phyloP scores from a whole-genome alignment of 2,113 vertebrate genomes.

The Lathamus discolor region DNA sequence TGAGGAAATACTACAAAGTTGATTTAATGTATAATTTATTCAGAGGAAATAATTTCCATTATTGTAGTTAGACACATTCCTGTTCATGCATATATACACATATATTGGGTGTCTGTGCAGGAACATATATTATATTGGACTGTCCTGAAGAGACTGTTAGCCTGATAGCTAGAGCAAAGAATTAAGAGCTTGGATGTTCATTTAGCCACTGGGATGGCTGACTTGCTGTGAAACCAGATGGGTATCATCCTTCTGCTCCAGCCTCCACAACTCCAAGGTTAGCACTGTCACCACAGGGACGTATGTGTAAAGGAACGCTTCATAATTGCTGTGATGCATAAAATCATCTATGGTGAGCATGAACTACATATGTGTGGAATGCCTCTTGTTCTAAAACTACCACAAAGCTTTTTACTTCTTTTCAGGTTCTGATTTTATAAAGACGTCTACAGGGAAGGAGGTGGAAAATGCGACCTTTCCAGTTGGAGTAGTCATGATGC shows the following conservation, averaged over 20 bases:
- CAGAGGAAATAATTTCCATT: background rate
- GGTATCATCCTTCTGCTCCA: background rate
- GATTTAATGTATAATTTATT: background rate
- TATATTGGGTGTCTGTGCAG: background rate
- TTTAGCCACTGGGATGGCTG: background rate
- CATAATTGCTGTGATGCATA: background rate
- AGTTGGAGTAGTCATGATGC: slow-evolving; percentile 90
- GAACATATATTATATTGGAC: background rate
- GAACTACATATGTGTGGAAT: background rate
- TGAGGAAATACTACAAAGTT: background rate
- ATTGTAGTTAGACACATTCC: background rate
- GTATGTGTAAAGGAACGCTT: fast-evolving
- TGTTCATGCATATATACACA: background rate
- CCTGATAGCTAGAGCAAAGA: background rate
- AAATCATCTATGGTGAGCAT: background rate
- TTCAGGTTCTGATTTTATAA: slow-evolving; percentile 97
- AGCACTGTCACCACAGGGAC: fast-evolving
- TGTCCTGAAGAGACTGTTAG: background rate
- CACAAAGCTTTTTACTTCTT: slow-evolving; percentile 13
- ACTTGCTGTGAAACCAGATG: background rate
- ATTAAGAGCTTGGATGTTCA: background rate
- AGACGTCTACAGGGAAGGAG: slow-evolving; percentile 97
- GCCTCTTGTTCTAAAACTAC: background rate
- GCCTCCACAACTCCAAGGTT: background rate
- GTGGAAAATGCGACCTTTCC: slow-evolving; percentile 92